phyloP scores from a whole-genome alignment of 2,888 invertebrate species.

The Drosophila tanythrix region DNA sequence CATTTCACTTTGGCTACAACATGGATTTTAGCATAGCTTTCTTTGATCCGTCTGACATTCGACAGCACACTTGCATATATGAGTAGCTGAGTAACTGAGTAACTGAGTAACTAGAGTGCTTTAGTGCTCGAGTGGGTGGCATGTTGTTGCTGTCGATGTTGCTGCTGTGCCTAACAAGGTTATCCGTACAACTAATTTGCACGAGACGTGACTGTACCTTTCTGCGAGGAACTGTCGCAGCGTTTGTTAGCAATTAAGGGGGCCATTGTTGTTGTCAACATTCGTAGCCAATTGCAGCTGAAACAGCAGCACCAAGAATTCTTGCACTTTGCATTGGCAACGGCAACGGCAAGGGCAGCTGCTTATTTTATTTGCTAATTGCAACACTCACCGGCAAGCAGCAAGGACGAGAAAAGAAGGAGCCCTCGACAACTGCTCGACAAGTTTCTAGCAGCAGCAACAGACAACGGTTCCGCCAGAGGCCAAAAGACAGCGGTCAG shows the following conservation, averaged over 20 bases:
- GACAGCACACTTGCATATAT: conserved; percentile 34
- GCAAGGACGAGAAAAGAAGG: conserved; percentile 45
- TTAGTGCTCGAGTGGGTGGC: conserved; percentile 23
- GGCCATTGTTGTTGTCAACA: conserved; percentile 66
- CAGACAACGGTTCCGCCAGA: conserved; percentile 33
- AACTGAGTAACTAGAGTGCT: conserved; percentile 19
- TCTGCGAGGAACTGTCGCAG: conserved; percentile 40
- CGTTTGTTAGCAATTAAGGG: conserved; percentile 78
- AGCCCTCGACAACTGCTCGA: conserved; percentile 72
- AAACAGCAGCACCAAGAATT: conserved; percentile 30
- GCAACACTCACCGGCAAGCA: conserved; percentile 70
- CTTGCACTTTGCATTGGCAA: conserved; percentile 50
- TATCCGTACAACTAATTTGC: conserved; percentile 76
- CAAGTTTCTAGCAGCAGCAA: conserved; percentile 57
- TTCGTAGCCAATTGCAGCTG: conserved; percentile 23
- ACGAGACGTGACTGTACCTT: conserved; percentile 72
- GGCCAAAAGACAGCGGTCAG: conserved; percentile 11
- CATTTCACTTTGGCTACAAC: conserved; percentile 11
- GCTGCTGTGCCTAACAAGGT: conserved; percentile 65
- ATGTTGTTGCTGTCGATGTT: conserved; percentile 19
- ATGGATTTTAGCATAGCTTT: conserved; percentile 14
- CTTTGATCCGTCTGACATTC: conserved; percentile 6
- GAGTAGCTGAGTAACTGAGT: conserved; percentile 23
- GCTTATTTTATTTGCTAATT: conserved; percentile 79
- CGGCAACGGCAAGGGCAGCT: conserved; percentile 47